A percentile compares a stretch with the other conserved stretches of the same genome.
Conservation (phyloP, 2,797 vertebrate species). For the Aphelocoma californica region DNA sequence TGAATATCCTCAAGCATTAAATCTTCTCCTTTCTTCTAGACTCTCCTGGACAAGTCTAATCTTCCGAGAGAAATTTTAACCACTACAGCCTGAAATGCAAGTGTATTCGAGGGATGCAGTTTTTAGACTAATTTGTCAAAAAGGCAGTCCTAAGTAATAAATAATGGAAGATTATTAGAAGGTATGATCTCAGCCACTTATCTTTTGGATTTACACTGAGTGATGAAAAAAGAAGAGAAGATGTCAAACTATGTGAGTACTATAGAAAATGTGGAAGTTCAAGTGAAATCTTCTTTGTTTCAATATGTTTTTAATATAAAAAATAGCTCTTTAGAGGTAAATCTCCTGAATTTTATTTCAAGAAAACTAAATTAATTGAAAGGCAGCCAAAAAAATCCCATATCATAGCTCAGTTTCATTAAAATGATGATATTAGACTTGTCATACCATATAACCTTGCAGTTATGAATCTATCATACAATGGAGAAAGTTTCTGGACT, state of each 20-base stretch:
- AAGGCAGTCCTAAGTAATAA: slow-evolving; percentile 9
- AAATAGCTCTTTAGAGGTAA: not conserved
- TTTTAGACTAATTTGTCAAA: not conserved
- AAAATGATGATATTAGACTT: not conserved
- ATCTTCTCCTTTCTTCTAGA: not conserved
- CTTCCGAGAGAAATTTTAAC: not conserved
- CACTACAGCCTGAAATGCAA: not conserved
- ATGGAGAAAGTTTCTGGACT: not conserved
- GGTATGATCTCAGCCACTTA: slow-evolving; percentile 37
- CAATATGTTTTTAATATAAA: not conserved
- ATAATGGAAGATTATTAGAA: slow-evolving; percentile 25
- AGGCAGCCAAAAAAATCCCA: not conserved
- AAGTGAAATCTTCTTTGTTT: not conserved
- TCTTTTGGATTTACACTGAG: slow-evolving; percentile 14
- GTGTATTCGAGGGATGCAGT: not conserved
- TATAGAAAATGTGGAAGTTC: not conserved
- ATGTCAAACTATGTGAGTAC: not conserved
- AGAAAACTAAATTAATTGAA: slow-evolving; percentile 16
- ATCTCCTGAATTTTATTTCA: not conserved
- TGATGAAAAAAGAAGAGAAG: not conserved
- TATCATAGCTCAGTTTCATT: not conserved
- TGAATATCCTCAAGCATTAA: not conserved
- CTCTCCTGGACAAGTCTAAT: not conserved
- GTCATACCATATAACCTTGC: not conserved
- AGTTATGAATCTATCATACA: not conserved